Conservation (phyloP, 2,888 invertebrate species). For the Cremastobaeus sp. region DNA sequence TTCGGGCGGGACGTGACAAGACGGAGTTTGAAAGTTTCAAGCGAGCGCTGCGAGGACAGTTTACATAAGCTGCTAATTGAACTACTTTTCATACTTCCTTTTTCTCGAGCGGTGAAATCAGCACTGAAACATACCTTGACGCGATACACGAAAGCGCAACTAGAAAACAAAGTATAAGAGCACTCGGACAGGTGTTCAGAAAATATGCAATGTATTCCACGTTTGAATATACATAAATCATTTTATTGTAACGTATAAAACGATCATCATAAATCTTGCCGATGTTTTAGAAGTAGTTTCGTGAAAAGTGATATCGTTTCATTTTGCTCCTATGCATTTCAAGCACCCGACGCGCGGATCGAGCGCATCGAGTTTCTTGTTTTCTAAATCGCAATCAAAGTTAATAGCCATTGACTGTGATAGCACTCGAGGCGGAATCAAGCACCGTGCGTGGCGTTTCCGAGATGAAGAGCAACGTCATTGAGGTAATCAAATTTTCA, state of each 20-base stretch:
- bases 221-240: constrained; percentile 47
- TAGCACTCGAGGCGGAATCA: no score
- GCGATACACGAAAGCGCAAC: not conserved
- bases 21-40: constrained; percentile 27
- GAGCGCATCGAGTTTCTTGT: no score
- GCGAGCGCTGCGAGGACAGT: constrained; percentile 21
- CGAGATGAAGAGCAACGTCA: no score
- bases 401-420: no score
- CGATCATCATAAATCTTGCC: constrained; percentile 35
- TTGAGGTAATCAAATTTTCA: constrained; percentile 23
- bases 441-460: no score
- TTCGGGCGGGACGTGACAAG: constrained; percentile 31
- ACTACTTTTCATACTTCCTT: constrained; percentile 34
- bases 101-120: constrained; percentile 3
- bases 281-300: constrained; percentile 27
- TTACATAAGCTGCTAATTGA: constrained; percentile 44
- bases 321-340: not conserved
- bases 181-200: constrained; percentile 32
- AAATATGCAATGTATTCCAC: constrained; percentile 25
- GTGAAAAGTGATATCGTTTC: constrained; percentile 29
- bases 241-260: constrained; percentile 36
- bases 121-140: not conserved
- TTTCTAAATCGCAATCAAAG: no score
- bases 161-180: constrained; percentile 19
- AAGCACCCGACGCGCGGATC: no score